phyloP scores from a whole-genome alignment of 2,888 invertebrate genomes.

The Hylaea fasciaria region DNA sequence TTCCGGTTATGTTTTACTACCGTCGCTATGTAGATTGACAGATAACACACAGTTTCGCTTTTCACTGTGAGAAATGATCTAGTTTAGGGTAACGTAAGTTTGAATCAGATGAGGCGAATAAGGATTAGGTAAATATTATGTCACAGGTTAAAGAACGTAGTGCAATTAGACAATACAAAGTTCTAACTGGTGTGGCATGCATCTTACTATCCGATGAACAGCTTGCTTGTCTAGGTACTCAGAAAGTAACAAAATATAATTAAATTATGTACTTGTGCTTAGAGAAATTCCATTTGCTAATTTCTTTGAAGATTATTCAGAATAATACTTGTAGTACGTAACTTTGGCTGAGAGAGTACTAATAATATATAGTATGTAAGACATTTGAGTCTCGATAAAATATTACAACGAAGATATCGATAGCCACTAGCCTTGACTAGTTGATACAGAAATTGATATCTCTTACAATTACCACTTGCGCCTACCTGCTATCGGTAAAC shows the following conservation, averaged over 20 bases:
- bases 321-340: too few relatives aligned
- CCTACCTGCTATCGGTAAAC: background rate
- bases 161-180: too few relatives aligned
- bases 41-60: conserved; percentile 32
- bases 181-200: too few relatives aligned
- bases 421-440: conserved; percentile 16
- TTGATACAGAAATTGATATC: conserved; percentile 20
- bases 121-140: too few relatives aligned
- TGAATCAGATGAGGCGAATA: background rate
- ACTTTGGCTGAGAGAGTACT: too few relatives aligned
- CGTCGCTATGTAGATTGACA: conserved; percentile 52
- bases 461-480: background rate
- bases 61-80: conserved; percentile 27
- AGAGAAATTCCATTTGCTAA: too few relatives aligned
- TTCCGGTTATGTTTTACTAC: conserved; percentile 58
- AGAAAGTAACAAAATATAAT: too few relatives aligned
- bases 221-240: too few relatives aligned
- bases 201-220: too few relatives aligned
- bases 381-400: conserved; percentile 10
- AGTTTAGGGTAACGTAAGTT: conserved; percentile 7
- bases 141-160: too few relatives aligned
- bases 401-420: conserved; percentile 21
- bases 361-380: background rate
- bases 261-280: too few relatives aligned
- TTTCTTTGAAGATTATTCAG: too few relatives aligned